Evolutionary conservation across 2,797 vertebrate species (phyloP).

Genomic region (Mionectes olivaceus): DNA sequence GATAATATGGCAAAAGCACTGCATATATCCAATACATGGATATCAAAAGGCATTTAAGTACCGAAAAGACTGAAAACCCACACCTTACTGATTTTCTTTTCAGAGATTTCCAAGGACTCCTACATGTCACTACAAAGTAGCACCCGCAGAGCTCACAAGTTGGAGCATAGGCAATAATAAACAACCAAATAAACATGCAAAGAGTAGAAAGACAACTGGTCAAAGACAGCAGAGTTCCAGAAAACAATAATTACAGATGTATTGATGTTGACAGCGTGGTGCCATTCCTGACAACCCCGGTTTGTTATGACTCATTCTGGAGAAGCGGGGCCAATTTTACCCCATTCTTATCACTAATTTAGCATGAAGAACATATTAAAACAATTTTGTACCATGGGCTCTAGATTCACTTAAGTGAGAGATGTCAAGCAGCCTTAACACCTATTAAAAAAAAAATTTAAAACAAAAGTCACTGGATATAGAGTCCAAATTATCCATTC

Average conservation of each 20-base stretch:
- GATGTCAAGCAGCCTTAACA: constrained; percentile 40
- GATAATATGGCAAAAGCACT: neutral
- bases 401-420: constrained; percentile 41
- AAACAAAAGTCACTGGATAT: neutral
- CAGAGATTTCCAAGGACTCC: neutral
- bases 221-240: neutral
- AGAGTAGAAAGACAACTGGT: neutral
- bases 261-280: neutral
- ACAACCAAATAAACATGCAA: neutral
- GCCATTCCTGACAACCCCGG: neutral
- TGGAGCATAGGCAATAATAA: neutral
- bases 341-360: constrained; percentile 52
- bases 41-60: neutral
- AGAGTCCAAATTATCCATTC: neutral
- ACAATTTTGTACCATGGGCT: constrained; percentile 34
- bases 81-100: neutral
- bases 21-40: neutral
- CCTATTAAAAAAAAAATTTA: neutral
- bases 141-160: neutral
- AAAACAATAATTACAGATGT: constrained; percentile 31
- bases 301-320: constrained; percentile 40
- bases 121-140: neutral
- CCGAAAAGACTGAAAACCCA: neutral
- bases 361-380: constrained; percentile 32
- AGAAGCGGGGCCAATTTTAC: constrained; percentile 46